phyloP scores from a whole-genome alignment of 1,140 invertebrate species.

The Paraescarpia echinospica region DNA sequence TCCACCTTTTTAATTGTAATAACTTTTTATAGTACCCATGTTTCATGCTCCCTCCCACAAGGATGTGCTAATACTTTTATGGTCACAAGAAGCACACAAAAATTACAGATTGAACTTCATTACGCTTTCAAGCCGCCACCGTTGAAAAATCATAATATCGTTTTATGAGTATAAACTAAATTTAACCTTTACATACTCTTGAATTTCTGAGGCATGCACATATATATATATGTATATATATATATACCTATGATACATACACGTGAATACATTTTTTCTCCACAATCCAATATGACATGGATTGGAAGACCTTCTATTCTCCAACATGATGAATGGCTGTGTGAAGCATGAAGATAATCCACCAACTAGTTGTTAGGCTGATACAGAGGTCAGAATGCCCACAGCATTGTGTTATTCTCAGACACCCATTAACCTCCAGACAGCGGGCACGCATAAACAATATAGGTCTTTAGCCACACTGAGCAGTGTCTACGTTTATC shows the following conservation, averaged over 20 bases:
- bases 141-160: neutral
- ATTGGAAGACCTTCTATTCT: neutral
- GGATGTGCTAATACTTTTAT: too few relatives aligned
- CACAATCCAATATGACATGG: neutral
- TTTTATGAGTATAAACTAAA: neutral
- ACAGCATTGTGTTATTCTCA: neutral
- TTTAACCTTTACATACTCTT: neutral
- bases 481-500: neutral
- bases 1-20: too few relatives aligned
- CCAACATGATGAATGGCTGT: neutral
- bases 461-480: neutral
- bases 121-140: too few relatives aligned
- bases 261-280: neutral
- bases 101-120: too few relatives aligned
- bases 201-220: neutral
- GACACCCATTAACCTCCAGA: neutral
- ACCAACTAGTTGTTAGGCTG: neutral
- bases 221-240: neutral
- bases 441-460: neutral
- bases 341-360: neutral
- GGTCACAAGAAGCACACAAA: too few relatives aligned
- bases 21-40: too few relatives aligned
- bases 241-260: too few relatives aligned
- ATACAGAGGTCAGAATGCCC: neutral
- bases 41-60: too few relatives aligned